phyloP scores from a whole-genome alignment of 2,888 invertebrate genomes.

The Saturnia japonica region DNA sequence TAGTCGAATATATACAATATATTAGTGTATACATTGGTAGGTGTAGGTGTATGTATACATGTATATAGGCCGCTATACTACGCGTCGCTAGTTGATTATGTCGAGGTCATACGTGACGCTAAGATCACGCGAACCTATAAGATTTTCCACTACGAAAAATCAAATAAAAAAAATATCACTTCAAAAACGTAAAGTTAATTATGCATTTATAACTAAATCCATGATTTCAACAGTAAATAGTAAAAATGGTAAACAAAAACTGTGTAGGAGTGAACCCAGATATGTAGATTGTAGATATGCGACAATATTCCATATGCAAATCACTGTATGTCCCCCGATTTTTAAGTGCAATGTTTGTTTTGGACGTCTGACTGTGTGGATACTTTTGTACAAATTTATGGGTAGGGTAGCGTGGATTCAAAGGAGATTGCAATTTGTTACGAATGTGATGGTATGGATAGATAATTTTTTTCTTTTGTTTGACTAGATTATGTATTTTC shows the following conservation, averaged over 20 bases:
- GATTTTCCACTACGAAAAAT: too few relatives aligned
- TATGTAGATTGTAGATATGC: slow-evolving; percentile 48
- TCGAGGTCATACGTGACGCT: too few relatives aligned
- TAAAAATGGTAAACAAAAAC: neutral
- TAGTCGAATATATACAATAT: too few relatives aligned
- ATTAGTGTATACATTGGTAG: too few relatives aligned
- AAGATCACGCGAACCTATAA: too few relatives aligned
- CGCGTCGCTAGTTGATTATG: too few relatives aligned
- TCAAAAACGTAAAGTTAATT: too few relatives aligned
- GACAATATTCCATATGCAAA: slow-evolving; percentile 77
- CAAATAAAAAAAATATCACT: too few relatives aligned
- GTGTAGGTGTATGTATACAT: too few relatives aligned
- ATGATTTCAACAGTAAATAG: neutral
- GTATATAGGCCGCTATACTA: too few relatives aligned
- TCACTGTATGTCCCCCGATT: slow-evolving; percentile 66
- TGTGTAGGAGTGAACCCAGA: neutral
- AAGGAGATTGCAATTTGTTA: slow-evolving; percentile 10
- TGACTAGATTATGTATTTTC: neutral
- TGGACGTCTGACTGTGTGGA: slow-evolving; percentile 59
- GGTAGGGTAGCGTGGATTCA: slow-evolving; percentile 22
- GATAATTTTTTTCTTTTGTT: neutral
- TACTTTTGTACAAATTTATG: slow-evolving; percentile 44
- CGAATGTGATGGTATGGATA: neutral
- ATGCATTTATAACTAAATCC: too few relatives aligned
- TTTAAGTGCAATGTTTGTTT: slow-evolving; percentile 73